A percentile compares a stretch with the other conserved stretches of the same genome.
These are phyloP conservation scores for Guaruba guarouba DNA, from an alignment of 2,113 vertebrate species.

Conservation along the genomic window DNA sequence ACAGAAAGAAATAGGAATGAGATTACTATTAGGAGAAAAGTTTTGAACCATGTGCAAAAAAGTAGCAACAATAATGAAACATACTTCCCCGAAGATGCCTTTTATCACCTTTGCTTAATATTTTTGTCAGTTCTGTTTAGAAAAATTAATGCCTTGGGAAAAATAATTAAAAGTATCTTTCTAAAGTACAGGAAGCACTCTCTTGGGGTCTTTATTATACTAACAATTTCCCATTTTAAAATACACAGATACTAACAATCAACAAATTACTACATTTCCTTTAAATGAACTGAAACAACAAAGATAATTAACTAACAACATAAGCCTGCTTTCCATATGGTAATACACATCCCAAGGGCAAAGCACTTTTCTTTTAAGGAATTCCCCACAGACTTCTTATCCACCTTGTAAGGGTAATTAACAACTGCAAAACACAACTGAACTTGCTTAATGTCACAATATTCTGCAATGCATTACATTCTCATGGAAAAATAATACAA, in stretches of 20 bases:
- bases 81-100: not conserved
- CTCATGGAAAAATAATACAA: not conserved
- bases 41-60: not conserved
- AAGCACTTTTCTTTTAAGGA: constrained; percentile 62
- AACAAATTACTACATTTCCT: constrained; percentile 71
- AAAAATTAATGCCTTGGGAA: constrained; percentile 53
- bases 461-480: constrained; percentile 4
- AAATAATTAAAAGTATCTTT: constrained; percentile 59
- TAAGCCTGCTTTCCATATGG: constrained; percentile 65
- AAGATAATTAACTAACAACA: constrained; percentile 73
- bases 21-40: not conserved
- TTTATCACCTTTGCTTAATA: constrained; percentile 63
- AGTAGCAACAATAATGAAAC: not conserved
- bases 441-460: constrained; percentile 43
- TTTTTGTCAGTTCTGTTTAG: constrained; percentile 49
- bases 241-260: constrained; percentile 66
- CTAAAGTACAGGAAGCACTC: constrained; percentile 33
- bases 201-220: constrained; percentile 57
- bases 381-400: constrained; percentile 44
- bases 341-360: constrained; percentile 50
- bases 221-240: constrained; percentile 68
- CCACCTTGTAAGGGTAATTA: constrained; percentile 63
- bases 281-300: constrained; percentile 70
- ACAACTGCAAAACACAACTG: constrained; percentile 28
- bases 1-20: not conserved